Conservation (phyloP, 1,140 invertebrate genomes). For the Ceratitis capitata region DNA sequence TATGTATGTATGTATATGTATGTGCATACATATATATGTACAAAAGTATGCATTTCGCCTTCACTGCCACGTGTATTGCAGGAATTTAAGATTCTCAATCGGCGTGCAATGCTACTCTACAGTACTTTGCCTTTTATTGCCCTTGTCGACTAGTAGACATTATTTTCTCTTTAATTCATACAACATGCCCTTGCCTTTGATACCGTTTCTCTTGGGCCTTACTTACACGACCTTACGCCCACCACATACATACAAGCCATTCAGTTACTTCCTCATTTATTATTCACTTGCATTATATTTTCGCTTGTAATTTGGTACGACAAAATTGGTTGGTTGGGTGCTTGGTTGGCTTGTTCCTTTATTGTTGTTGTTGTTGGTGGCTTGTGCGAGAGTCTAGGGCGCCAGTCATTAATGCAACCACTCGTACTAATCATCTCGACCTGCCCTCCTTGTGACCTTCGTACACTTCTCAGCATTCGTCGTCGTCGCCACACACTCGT, state of each 20-base stretch:
- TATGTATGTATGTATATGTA: no score
- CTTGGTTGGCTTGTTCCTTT: no score
- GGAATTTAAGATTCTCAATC: not conserved
- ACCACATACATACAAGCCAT: not conserved
- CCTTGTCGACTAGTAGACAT: constrained; percentile 11
- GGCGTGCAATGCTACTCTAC: not conserved
- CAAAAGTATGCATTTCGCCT: not conserved
- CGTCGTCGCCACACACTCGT: no score
- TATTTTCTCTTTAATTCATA: not conserved
- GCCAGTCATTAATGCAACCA: not conserved
- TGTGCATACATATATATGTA: no score
- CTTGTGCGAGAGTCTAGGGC: not conserved
- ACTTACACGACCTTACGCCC: not conserved
- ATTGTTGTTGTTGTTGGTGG: no score
- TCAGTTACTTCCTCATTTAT: constrained; percentile 12
- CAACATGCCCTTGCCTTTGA: constrained; percentile 10
- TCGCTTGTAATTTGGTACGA: constrained; percentile 12
- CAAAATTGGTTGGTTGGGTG: not conserved
- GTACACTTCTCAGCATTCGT: not conserved
- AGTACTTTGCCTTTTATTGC: not conserved
- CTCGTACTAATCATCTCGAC: not conserved
- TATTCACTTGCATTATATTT: not conserved
- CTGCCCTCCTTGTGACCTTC: constrained; percentile 1
- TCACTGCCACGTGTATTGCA: not conserved
- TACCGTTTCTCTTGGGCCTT: not conserved